These are phyloP conservation scores for Campoplex nolae DNA, from an alignment of 2,888 invertebrate species.

Conservation along the genomic window DNA sequence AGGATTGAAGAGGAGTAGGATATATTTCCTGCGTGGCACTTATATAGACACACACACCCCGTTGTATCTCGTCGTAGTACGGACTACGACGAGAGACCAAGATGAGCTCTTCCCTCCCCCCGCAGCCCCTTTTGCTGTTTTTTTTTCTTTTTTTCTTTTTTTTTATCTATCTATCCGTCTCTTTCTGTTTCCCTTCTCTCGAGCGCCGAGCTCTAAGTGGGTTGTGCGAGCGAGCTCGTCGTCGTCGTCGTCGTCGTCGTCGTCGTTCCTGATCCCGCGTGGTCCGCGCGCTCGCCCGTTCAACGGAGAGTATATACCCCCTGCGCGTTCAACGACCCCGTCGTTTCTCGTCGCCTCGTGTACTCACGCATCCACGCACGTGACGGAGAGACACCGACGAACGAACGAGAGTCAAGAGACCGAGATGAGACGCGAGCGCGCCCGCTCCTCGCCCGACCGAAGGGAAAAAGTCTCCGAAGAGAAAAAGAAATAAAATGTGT, in stretches of 20 bases:
- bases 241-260: no score
- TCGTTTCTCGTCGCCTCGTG: conserved; percentile 53
- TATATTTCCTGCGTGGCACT: conserved; percentile 67
- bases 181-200: background rate
- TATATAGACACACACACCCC: conserved; percentile 67
- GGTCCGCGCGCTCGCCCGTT: conserved; percentile 55
- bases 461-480: conserved; percentile 33
- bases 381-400: conserved; percentile 66
- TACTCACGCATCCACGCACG: conserved; percentile 75
- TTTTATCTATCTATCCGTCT: background rate
- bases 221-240: conserved; percentile 62
- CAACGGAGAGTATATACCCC: conserved; percentile 77
- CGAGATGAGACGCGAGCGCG: conserved; percentile 34
- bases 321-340: conserved; percentile 82
- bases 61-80: conserved; percentile 56
- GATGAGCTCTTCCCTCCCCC: conserved; percentile 16
- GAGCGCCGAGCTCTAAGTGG: conserved; percentile 64
- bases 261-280: conserved; percentile 64
- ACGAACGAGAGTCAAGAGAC: conserved; percentile 56
- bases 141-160: background rate
- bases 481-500: conserved; percentile 30
- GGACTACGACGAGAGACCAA: conserved; percentile 8
- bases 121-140: background rate
- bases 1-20: conserved; percentile 30
- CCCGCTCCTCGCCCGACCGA: background rate